Conservation (phyloP, 2,797 vertebrate species). For the Margarornis squamiger region DNA sequence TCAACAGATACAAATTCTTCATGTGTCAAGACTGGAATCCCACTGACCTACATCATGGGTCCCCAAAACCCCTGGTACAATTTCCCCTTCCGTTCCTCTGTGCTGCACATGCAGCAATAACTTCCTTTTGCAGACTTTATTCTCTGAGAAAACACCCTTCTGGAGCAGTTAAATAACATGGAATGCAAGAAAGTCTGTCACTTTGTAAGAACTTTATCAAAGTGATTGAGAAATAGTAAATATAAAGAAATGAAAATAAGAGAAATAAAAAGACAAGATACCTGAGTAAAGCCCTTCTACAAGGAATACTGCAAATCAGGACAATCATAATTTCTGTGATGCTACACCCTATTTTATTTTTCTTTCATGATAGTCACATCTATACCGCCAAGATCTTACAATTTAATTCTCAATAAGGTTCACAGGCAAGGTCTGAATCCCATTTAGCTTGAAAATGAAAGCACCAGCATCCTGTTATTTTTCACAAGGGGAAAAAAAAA, state of each 20-base stretch:
- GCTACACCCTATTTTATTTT: neutral
- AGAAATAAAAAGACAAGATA: neutral
- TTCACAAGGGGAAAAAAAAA: neutral
- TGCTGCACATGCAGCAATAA: neutral
- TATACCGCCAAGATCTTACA: neutral
- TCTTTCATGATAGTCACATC: neutral
- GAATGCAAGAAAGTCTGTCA: neutral
- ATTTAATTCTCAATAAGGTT: neutral
- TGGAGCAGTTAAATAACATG: neutral
- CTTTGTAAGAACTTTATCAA: neutral
- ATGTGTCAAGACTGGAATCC: neutral
- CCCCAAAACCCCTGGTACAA: neutral
- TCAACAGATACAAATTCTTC: neutral
- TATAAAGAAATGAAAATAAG: neutral
- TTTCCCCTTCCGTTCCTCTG: neutral
- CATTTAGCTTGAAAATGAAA: neutral
- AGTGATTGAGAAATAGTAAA: neutral
- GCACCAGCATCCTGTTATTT: neutral
- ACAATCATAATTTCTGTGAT: neutral
- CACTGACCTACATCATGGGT: neutral
- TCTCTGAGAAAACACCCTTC: neutral
- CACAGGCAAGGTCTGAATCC: neutral
- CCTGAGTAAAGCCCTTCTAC: neutral
- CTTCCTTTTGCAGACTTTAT: neutral
- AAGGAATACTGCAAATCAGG: neutral